A percentile compares a stretch with the other conserved stretches of the same genome.
Conservation (phyloP, 2,113 vertebrate species). For the Pimephales promelas region DNA sequence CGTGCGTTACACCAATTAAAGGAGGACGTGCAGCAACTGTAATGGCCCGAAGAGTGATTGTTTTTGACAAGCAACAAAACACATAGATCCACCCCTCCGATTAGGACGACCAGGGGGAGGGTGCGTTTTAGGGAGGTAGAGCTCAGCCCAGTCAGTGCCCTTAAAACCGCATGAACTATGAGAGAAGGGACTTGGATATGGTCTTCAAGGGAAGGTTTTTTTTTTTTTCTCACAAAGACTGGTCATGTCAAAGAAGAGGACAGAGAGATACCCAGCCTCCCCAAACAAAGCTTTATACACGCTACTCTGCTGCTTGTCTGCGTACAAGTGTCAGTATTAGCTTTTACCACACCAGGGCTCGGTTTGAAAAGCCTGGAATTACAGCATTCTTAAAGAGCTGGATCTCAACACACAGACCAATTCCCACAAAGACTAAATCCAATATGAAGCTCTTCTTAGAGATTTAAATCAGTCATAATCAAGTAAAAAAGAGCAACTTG, state of each 20-base stretch:
- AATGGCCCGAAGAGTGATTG: slow-evolving; percentile 97
- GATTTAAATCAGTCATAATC: not conserved
- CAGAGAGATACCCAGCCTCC: slow-evolving; percentile 24
- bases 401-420: not conserved
- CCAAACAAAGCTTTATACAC: slow-evolving; percentile 33
- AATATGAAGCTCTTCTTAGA: not conserved
- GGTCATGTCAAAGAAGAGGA: slow-evolving; percentile 49
- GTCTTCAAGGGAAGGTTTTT: slow-evolving; percentile 38
- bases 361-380: slow-evolving; percentile 20
- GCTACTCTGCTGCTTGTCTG: slow-evolving; percentile 4
- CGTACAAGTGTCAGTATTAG: slow-evolving; percentile 18
- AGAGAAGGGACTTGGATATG: slow-evolving; percentile 17
- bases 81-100: slow-evolving; percentile 98
- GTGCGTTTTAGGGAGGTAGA: slow-evolving; percentile 77
- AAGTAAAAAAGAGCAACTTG: not conserved
- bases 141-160: slow-evolving; percentile 79
- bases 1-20: slow-evolving; percentile 97
- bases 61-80: slow-evolving; percentile 99
- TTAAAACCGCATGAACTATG: slow-evolving; percentile 89
- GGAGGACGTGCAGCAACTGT: slow-evolving; percentile 98
- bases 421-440: not conserved
- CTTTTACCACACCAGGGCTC: slow-evolving; percentile 16
- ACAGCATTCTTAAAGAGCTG: slow-evolving; percentile 30
- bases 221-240: slow-evolving; percentile 30
- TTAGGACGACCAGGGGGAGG: slow-evolving; percentile 90